Base-by-base conservation (phyloP, 2,113 vertebrate genomes). In the Bagarius yarrelli region DNA sequence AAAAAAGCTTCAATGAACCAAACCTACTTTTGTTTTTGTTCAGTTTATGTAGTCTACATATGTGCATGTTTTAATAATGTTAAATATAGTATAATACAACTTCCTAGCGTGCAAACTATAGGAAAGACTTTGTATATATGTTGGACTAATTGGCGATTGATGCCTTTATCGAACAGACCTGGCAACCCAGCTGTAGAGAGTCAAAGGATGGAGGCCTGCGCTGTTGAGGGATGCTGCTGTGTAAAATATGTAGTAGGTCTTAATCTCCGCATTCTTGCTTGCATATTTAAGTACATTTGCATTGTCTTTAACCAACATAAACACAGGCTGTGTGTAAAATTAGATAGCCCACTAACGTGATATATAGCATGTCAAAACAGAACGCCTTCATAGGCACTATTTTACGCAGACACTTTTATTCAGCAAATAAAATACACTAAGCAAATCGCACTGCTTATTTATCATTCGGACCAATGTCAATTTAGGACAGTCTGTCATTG, bases 331-430 rank as follows among this genome's bases (percentile, higher is more conserved):
- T 23, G 44, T 18, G 23, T n/a, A 70, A 18, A 72, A 32, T 53
- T 53, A 27, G 4, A 32, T 2, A 12, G 3, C 70, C 3, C 19
- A 11, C 27, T 72, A 53, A 30, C n/a, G 16, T 30, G 44, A 3
- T 30, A 3, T 70, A 50, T 8, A 70, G n/a, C 44, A 19, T 32
- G 70, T 73, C 27, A 23, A 73, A 73, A 55, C 5, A 73, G 25
- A 50, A 73, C 70, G 70, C 70, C 70, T 50, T 44, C 50, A 55
- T 55, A 73, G 27, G 70, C 50, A 73, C 70, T 73, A 73, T 55
- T 73, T 73, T 73, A 73, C 70, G 27, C 70, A 73, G 27, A 32
- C 44, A 18, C 40, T 70, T 32, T 14, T 5, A 32, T 72, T 13
- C 15, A 30, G 27, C 27, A 2, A 14, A 32, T 53, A 55, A 34